Percentiles rank a stretch among this genome's conserved stretches.
Conservation (phyloP, 2,797 vertebrate genomes). For the Pangasius sanitwongsei region DNA sequence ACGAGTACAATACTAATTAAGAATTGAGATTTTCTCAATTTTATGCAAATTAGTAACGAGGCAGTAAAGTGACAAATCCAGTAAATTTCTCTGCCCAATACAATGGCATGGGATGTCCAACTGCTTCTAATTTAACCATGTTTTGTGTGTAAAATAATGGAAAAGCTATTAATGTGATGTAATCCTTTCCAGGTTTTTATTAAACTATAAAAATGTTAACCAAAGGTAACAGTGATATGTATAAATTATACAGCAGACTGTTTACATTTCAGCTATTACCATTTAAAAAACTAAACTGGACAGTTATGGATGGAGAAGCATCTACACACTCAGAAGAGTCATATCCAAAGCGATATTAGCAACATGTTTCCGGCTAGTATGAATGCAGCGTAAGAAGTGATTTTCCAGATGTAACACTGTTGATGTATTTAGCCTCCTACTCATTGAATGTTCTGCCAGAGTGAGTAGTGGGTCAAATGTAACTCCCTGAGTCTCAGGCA, state of each 20-base stretch:
- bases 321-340: neutral
- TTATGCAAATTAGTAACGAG: neutral
- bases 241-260: neutral
- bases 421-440: conserved; percentile 37
- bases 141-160: neutral
- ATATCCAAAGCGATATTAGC: neutral
- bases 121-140: neutral
- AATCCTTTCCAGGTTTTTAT: neutral
- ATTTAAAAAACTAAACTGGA: neutral
- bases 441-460: conserved; percentile 26
- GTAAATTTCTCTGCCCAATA: neutral
- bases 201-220: neutral
- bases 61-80: neutral
- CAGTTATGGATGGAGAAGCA: neutral
- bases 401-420: conserved; percentile 46
- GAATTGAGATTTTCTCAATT: neutral
- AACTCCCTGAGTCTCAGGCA: conserved; percentile 32
- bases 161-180: neutral
- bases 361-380: neutral
- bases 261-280: neutral
- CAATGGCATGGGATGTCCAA: neutral
- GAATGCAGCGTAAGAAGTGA: neutral
- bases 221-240: neutral
- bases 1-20: neutral
- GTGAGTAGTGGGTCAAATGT: conserved; percentile 26